These are phyloP conservation scores for Sussaba pulchella DNA, from an alignment of 2,888 invertebrate genomes.

Conservation along the genomic window DNA sequence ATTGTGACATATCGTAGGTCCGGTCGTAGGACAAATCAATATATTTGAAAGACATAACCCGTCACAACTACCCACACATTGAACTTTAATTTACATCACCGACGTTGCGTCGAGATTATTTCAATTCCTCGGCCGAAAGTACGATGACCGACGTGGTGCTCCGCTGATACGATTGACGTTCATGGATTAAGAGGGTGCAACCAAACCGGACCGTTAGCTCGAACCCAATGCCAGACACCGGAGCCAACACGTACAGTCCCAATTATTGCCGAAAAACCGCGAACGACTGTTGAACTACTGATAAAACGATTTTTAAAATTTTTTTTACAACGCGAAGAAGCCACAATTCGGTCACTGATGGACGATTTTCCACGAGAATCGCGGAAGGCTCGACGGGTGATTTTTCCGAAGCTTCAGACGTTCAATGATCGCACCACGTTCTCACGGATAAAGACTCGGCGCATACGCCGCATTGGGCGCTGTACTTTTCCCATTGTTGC, in stretches of 20 bases:
- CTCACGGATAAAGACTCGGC: constrained; percentile 4
- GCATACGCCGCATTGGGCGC: constrained; percentile 63
- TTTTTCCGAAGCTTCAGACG: constrained; percentile 58
- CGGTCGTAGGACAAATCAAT: constrained; percentile 75
- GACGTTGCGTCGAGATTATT: constrained; percentile 74
- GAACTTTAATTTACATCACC: constrained; percentile 69
- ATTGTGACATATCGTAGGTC: constrained; percentile 60
- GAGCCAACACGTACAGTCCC: too few species aligned
- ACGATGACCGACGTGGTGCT: constrained; percentile 18
- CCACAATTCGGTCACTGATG: constrained; percentile 60
- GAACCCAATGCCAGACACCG: background rate
- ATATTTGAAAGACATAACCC: constrained; percentile 80
- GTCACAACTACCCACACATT: constrained; percentile 77
- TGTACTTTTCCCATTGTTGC: constrained; percentile 58
- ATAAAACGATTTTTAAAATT: too few species aligned
- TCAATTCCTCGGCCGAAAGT: constrained; percentile 71
- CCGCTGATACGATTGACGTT: background rate
- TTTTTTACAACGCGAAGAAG: too few species aligned
- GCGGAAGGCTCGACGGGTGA: constrained; percentile 64
- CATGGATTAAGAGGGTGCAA: constrained; percentile 21
- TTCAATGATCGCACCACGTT: constrained; percentile 60
- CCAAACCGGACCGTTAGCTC: constrained; percentile 6
- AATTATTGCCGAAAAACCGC: too few species aligned
- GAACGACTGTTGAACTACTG: too few species aligned
- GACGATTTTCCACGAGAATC: constrained; percentile 16